Conservation (phyloP, 2,113 vertebrate genomes). For the Phylloscopus whistleri region DNA sequence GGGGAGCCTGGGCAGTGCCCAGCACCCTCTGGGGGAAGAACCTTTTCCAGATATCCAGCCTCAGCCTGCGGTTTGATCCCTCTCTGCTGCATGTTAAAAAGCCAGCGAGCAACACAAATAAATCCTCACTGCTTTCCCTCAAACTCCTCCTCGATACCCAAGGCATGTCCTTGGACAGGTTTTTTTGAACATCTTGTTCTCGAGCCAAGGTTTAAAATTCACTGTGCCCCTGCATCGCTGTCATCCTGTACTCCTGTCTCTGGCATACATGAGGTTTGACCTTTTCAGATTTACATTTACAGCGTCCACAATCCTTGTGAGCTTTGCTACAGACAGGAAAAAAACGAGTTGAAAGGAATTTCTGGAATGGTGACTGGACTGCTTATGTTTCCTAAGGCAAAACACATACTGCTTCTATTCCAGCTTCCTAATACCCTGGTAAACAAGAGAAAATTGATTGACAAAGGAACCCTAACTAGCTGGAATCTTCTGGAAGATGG, state of each 20-base stretch:
- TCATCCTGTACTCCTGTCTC: neutral
- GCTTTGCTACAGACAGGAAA: neutral
- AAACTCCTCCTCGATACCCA: neutral
- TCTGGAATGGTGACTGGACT: slow-evolving; percentile 51
- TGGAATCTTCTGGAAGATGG: neutral
- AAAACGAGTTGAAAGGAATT: neutral
- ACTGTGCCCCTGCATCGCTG: neutral
- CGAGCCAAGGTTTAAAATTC: neutral
- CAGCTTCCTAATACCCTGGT: neutral
- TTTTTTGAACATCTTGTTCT: neutral
- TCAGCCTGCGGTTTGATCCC: neutral
- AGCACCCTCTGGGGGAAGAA: neutral
- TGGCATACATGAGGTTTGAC: neutral
- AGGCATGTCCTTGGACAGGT: neutral
- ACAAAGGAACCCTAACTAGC: slow-evolving; percentile 19
- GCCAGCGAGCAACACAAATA: fast-evolving
- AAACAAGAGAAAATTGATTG: slow-evolving; percentile 35
- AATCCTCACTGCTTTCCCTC: neutral
- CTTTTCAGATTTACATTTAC: slow-evolving; percentile 47
- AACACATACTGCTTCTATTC: neutral
- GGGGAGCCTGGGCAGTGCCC: neutral
- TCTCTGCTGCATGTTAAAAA: neutral
- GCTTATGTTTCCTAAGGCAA: slow-evolving; percentile 31
- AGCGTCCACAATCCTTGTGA: neutral
- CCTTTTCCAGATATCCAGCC: neutral